A percentile compares a stretch with the other conserved stretches of the same genome.
phyloP scores from a whole-genome alignment of 2,888 invertebrate genomes.

The Metacarcinus magister region DNA sequence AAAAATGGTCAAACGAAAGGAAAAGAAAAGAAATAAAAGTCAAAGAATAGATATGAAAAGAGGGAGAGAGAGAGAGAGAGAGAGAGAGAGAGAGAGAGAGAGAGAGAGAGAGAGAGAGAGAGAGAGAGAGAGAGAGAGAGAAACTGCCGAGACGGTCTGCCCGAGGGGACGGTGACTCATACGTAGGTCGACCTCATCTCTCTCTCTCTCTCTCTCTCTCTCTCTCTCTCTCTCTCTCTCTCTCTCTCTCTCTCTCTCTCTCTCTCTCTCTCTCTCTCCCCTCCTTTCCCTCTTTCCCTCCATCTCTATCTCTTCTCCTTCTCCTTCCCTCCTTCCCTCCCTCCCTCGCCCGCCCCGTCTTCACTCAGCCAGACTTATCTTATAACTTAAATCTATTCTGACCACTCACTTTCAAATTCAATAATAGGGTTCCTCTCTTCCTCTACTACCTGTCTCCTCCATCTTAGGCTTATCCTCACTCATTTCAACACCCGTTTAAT shows the following conservation, averaged over 20 bases:
- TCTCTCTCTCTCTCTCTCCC: neutral
- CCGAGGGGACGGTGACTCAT: constrained; percentile 36
- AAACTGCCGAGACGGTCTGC: neutral
- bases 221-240: too few relatives aligned
- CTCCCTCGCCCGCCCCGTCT: neutral
- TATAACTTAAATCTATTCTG: constrained; percentile 20
- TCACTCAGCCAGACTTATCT: constrained; percentile 27
- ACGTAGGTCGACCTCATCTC: neutral
- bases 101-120: constrained; percentile 31
- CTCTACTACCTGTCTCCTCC: constrained; percentile 36
- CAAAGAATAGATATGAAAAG: neutral
- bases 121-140: constrained; percentile 26
- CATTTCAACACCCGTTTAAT: constrained; percentile 36
- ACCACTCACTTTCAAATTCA: neutral
- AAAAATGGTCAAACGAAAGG: neutral
- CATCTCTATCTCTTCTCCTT: neutral
- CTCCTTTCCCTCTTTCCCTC: neutral
- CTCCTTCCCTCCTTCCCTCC: neutral
- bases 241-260: too few relatives aligned
- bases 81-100: constrained; percentile 45
- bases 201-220: neutral
- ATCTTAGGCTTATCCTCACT: constrained; percentile 21
- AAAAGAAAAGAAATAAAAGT: neutral
- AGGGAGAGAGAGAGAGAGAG: neutral
- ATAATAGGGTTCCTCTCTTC: neutral